A percentile compares a stretch with the other conserved stretches of the same genome.
phyloP scores from a whole-genome alignment of 2,113 vertebrate species.

The Chlorodrepanis virens region DNA sequence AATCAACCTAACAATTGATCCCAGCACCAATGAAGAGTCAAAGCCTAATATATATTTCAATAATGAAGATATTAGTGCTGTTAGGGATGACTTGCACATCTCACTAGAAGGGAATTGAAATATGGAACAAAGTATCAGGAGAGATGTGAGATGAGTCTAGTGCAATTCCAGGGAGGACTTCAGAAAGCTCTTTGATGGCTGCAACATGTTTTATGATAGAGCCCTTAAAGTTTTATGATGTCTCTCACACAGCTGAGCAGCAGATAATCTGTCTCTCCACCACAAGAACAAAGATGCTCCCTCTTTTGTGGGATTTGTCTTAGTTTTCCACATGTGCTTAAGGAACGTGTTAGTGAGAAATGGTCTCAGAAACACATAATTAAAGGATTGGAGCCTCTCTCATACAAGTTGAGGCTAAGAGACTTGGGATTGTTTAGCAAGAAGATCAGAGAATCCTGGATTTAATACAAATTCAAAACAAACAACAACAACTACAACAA shows the following conservation, averaged over 20 bases:
- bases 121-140: background rate
- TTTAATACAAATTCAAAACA: background rate
- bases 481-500: no score
- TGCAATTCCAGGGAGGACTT: background rate
- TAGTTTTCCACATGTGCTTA: background rate
- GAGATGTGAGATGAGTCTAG: background rate
- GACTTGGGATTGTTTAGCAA: background rate
- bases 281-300: background rate
- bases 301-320: background rate
- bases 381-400: background rate
- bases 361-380: background rate
- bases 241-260: background rate
- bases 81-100: background rate
- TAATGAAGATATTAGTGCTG: background rate
- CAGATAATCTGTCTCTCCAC: background rate
- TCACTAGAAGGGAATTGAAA: background rate
- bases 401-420: background rate
- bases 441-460: background rate
- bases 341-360: background rate
- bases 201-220: background rate
- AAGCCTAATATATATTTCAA: background rate
- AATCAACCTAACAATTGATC: background rate
- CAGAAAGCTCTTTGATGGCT: constrained; percentile 6
- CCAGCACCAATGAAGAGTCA: background rate
- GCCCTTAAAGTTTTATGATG: constrained; percentile 7